Base-by-base conservation (phyloP, 1,140 invertebrate species). In the Microplitis mediator region DNA sequence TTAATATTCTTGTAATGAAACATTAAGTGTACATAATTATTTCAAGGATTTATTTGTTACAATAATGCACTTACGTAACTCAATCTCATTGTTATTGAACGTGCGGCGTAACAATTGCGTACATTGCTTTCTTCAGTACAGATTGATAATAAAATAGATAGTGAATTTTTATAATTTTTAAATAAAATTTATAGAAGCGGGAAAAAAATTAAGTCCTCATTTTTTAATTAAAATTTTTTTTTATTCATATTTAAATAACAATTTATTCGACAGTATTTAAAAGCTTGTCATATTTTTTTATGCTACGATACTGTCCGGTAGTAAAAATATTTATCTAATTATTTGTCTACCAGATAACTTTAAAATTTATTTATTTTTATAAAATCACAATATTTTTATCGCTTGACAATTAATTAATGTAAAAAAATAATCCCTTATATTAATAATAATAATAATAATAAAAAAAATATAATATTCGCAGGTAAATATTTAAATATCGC, bases 341-440 rank as follows among this genome's bases (percentile, higher is more conserved):
- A 9, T 11, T 60, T 35, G 9, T 63, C 34, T 63, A 45, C 9
- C 3, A 63, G 34, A 23, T 31, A 9, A 61, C 2, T 31, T 23
- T 16, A 61, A 31, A 31, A 31, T 16, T 14, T 13, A 31, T 60
- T 63, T 34, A 39, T 13, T 45, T 45, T 45, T 45, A 45, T 45
- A 45, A 45, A 45, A 45, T 45, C 39, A 45, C 31, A 63, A 32
- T 39, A 63, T 35, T 13, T n/a, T 35, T 63, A 36, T 36, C 13
- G n/a, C 13, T 16, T 39, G 0, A 23, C 23, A 23, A 23, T 23
- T 23, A 63, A 63, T 63, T 61, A 31, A 35, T 35, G 13, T 63
- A 63, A 45, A 63, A 63, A 63, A 36, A 63, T 63, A 63, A 6
- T 36, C 9, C 13, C 9, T 63, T 36, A 63, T n/a, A 63, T 36